phyloP scores from a whole-genome alignment of 1,140 invertebrate species.

The Leptoteleia sp. region DNA sequence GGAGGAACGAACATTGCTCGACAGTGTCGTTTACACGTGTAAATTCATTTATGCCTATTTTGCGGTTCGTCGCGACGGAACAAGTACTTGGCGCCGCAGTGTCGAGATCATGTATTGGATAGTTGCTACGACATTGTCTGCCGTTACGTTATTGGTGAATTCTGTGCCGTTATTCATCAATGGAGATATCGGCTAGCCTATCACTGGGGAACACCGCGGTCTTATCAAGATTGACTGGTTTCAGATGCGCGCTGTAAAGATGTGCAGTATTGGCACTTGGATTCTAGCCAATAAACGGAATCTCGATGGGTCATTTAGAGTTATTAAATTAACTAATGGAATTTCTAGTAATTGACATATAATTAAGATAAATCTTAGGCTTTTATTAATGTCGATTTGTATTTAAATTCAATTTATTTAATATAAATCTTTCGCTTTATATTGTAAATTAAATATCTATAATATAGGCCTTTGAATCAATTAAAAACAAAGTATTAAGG shows the following conservation, averaged over 20 bases:
- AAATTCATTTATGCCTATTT: constrained; percentile 61
- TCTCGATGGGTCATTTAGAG: too few species aligned
- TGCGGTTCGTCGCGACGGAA: constrained; percentile 39
- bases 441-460: too few species aligned
- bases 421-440: too few species aligned
- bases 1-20: constrained; percentile 11
- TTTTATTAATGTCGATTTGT: too few species aligned
- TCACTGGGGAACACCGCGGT: constrained; percentile 30
- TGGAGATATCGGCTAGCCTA: constrained; percentile 22
- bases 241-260: constrained; percentile 15
- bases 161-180: constrained; percentile 50
- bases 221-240: constrained; percentile 43
- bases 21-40: constrained; percentile 54
- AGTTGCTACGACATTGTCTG: constrained; percentile 20
- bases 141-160: constrained; percentile 20
- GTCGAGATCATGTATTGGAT: constrained; percentile 36
- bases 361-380: background rate
- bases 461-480: too few species aligned
- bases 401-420: too few species aligned
- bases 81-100: constrained; percentile 34
- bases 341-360: background rate
- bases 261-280: constrained; percentile 5
- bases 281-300: constrained; percentile 17
- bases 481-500: too few species aligned
- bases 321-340: constrained; percentile 20